Base-by-base conservation (phyloP, 2,113 vertebrate species). In the Gnathonemus longibarbis region DNA sequence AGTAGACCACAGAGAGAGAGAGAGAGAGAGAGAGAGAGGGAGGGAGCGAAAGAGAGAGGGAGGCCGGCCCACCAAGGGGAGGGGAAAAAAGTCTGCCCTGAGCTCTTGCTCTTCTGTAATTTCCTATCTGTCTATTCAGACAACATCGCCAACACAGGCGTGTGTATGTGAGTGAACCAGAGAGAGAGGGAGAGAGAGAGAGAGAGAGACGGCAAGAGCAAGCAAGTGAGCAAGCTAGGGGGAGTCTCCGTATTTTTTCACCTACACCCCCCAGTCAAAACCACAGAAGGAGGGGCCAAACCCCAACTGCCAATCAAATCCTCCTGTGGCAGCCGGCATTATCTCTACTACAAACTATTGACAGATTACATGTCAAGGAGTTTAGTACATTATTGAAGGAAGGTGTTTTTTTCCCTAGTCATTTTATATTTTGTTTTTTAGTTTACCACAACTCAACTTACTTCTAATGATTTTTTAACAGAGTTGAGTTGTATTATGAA, bases 401-500 rank as follows among this genome's bases (percentile, higher is more conserved):
- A 95, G 94, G 91, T 93, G 52, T 39, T 39, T 39, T 62, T 89
- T 88, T 48, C 27, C 50, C 9, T 88, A 88, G 90, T 58, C 7
- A 8, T 93, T 95, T 91, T 94, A 90, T 95, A 94, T 95, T 95
- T 93, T 94, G 95, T 94, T 91, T 91, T 93, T 94, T 91, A 92
- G 90, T 94, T 94, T 92, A 91, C 92, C 93, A 88, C 89, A 92
- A 91, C 92, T 93, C 93, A 93, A 91, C 92, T 94, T 92, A 92
- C 94, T 95, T 95, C 93, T 93, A 95, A 96, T 96, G 95, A 95
- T 94, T 96, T 95, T 96, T 95, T 93, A 92, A 92, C 93, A 96
- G 95, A 96, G 95, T 96, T 96, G 92, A 95, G 95, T 94, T 94
- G 94, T 99, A 99, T 98, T 98, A 99, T 99, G 97, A 99, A 99